Evolutionary conservation across 2,888 invertebrate species (phyloP), one percentile per base, ranked within the genome.

Genomic region (Lagria hirta): DNA sequence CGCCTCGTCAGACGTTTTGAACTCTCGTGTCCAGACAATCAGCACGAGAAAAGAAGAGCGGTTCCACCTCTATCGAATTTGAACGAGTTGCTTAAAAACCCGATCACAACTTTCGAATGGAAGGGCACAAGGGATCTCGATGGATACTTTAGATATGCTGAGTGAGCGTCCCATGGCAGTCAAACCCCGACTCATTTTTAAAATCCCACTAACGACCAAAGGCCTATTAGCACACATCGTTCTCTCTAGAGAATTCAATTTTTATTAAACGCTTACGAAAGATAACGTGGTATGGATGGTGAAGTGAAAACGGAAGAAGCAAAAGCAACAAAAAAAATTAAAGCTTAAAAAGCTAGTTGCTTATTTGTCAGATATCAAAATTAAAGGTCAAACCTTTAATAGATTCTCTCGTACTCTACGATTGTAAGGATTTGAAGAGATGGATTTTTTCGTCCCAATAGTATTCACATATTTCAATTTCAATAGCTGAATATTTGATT

Each of bases 391-490:
- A n/a, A n/a, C n/a, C n/a, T n/a, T n/a, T n/a, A n/a, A n/a, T n/a
- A n/a, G n/a, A n/a, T n/a, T n/a, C n/a, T n/a, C n/a, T n/a, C n/a
- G n/a, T n/a, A n/a, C n/a, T n/a, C 10, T 21, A 21, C n/a, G 4
- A 18, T 18, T 18, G 18, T 5, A 26, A 11, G 26, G 3, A 26
- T 11, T 18, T 23, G 40, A 32, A 23, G 40, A 40, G 23, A 32
- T 40, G 40, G 30, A 40, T 40, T 32, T 24, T 30, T 30, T 40
- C n/a, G n/a, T 40, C 26, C 40, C 24, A 24, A 24, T 36, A 30
- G 48, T 47, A 52, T 52, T 52, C 53, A 61, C 62, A 63, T 62
- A 64, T 64, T 64, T 64, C 63, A 65, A 65, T 65, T 62, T 62
- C 60, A 57, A 56, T 54, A 53, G 56, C 54, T 57, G 60, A 58